These are phyloP conservation scores for Drosophila takahashii DNA, from an alignment of 1,140 invertebrate genomes.

Conservation along the genomic window DNA sequence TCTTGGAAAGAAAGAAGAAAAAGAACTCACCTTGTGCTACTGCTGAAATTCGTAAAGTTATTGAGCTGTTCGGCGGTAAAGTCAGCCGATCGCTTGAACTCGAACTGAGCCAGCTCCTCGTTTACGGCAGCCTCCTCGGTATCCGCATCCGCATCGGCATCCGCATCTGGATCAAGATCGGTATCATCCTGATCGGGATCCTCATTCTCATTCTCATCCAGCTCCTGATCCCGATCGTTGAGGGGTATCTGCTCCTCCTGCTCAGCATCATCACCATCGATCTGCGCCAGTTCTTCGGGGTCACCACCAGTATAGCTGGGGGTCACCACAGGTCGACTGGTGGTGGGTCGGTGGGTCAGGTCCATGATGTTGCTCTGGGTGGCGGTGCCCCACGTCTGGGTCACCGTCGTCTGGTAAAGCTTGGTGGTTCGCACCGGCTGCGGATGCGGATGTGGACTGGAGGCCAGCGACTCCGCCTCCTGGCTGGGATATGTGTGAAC, in stretches of 20 bases:
- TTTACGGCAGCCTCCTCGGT: slow-evolving; percentile 11
- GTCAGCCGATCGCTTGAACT: slow-evolving; percentile 71
- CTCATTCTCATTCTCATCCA: slow-evolving; percentile 11
- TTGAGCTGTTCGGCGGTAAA: slow-evolving; percentile 59
- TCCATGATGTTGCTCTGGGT: slow-evolving; percentile 67
- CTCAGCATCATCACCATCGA: slow-evolving; percentile 8
- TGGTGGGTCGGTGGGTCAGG: slow-evolving; percentile 52
- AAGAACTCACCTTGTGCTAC: slow-evolving; percentile 49
- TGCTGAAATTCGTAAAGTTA: slow-evolving; percentile 76
- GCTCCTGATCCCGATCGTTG: slow-evolving; percentile 2
- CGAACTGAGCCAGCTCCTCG: slow-evolving; percentile 50
- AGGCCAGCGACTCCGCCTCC: slow-evolving; percentile 30
- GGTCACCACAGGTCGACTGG: slow-evolving; percentile 15
- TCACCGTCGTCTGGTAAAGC: slow-evolving; percentile 71
- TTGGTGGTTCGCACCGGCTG: slow-evolving; percentile 59
- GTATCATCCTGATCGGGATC: slow-evolving; percentile 1
- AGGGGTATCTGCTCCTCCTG: slow-evolving; percentile 4
- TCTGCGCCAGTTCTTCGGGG: slow-evolving; percentile 2
- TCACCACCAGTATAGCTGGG: slow-evolving; percentile 1
- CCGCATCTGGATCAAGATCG: background rate
- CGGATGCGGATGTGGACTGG: slow-evolving; percentile 6
- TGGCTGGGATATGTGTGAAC: slow-evolving; percentile 81
- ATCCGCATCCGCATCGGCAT: slow-evolving; percentile 6
- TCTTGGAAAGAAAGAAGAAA: too few species aligned
- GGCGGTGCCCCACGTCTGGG: slow-evolving; percentile 60